These are phyloP conservation scores for Reticulitermes lucifugus DNA, from an alignment of 2,888 invertebrate genomes.

Conservation along the genomic window DNA sequence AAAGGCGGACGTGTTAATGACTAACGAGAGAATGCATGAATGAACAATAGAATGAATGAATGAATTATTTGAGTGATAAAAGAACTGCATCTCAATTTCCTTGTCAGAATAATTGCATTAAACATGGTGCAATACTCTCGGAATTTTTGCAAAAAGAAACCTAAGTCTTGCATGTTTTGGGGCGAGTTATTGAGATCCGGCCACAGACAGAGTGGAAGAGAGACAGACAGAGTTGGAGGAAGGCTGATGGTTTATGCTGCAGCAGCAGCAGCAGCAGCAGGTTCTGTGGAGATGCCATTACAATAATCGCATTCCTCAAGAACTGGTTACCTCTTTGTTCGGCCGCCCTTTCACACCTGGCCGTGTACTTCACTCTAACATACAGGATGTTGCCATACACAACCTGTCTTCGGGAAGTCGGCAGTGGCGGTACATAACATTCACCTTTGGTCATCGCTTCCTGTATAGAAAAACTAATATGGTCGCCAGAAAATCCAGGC, in stretches of 20 bases:
- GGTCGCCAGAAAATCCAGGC: too few relatives aligned
- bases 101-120: not conserved
- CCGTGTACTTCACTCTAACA: conserved; percentile 6
- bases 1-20: conserved; percentile 1
- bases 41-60: conserved; percentile 19
- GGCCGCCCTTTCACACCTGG: conserved; percentile 50
- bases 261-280: conserved; percentile 13
- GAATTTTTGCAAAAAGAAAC: conserved; percentile 16
- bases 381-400: conserved; percentile 8
- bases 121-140: not conserved
- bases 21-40: conserved; percentile 18
- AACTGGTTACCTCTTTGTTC: conserved; percentile 25
- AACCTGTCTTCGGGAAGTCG: too few relatives aligned
- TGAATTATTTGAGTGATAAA: conserved; percentile 28
- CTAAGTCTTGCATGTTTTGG: conserved; percentile 23
- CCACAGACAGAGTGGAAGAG: conserved; percentile 1
- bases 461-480: too few relatives aligned
- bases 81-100: not conserved
- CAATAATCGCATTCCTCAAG: conserved; percentile 46
- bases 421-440: too few relatives aligned
- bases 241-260: conserved; percentile 19
- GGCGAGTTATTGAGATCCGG: conserved; percentile 28
- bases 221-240: not conserved
- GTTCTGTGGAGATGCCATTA: conserved; percentile 43
- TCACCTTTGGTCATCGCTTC: too few relatives aligned